Conservation (phyloP, 2,113 vertebrate genomes). For the Onychorhynchus coronatus region DNA sequence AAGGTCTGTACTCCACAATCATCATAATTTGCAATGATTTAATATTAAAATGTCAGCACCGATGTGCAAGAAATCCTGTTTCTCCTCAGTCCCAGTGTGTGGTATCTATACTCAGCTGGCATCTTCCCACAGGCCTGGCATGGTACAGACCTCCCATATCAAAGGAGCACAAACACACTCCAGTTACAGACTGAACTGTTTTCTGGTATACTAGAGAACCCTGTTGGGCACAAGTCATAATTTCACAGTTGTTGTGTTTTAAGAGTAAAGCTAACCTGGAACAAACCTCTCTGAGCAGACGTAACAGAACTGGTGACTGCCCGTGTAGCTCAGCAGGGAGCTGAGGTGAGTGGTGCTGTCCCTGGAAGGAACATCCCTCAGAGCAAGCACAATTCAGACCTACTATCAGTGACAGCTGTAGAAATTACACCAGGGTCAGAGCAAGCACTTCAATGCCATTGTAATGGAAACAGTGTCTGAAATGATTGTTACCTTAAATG, state of each 20-base stretch:
- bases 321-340: too few relatives aligned
- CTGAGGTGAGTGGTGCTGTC: background rate
- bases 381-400: fast-evolving
- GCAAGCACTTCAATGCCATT: background rate
- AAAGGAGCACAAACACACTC: background rate
- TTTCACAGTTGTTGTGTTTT: background rate
- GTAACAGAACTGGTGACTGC: background rate
- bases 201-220: background rate
- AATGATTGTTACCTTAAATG: background rate
- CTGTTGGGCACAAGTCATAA: background rate
- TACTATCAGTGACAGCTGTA: background rate
- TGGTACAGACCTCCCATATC: background rate
- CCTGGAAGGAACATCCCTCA: background rate
- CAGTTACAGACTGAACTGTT: background rate
- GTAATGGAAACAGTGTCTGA: background rate
- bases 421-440: background rate
- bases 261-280: background rate
- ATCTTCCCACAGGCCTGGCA: background rate
- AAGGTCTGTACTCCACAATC: background rate
- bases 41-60: background rate
- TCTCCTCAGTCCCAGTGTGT: background rate
- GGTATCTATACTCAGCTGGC: background rate
- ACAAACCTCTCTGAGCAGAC: background rate
- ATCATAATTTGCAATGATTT: background rate
- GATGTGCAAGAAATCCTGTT: background rate